phyloP scores from a whole-genome alignment of 1,140 invertebrate species.

The Listronotus oregonensis region DNA sequence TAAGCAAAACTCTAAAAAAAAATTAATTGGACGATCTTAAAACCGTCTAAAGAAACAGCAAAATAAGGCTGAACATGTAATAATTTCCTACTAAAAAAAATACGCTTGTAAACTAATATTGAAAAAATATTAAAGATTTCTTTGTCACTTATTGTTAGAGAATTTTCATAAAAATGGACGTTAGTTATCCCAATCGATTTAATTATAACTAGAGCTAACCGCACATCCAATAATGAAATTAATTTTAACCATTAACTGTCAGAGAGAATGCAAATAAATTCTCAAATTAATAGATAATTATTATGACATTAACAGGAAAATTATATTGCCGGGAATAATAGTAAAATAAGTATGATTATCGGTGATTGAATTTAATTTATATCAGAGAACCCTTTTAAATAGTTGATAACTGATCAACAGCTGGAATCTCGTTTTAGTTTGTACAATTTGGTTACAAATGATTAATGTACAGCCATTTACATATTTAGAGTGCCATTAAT shows the following conservation, averaged over 20 bases:
- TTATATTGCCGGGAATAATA: conserved; percentile 12
- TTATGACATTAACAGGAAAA: conserved; percentile 18
- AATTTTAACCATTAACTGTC: conserved; percentile 27
- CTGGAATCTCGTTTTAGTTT: conserved; percentile 22
- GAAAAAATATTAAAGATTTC: no score
- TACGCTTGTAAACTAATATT: no score
- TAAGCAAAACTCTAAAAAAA: no score
- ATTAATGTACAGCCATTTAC: conserved; percentile 18
- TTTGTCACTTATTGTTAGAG: no score
- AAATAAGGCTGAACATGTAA: no score
- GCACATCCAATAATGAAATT: conserved; percentile 10
- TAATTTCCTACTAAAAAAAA: no score
- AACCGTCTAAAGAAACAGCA: no score
- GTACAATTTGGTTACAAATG: conserved; percentile 23
- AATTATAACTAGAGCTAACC: conserved; percentile 1
- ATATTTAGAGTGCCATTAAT: conserved; percentile 24
- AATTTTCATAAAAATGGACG: no score
- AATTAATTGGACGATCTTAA: no score
- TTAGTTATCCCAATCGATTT: background rate
- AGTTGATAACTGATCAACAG: conserved; percentile 24
- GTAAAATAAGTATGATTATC: conserved; percentile 12
- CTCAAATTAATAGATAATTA: conserved; percentile 26
- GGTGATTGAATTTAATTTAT: conserved; percentile 14
- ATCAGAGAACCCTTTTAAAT: conserved; percentile 22
- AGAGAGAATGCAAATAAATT: conserved; percentile 24